Conservation (phyloP, 2,113 vertebrate species). For the Gallinago jamesoni region DNA sequence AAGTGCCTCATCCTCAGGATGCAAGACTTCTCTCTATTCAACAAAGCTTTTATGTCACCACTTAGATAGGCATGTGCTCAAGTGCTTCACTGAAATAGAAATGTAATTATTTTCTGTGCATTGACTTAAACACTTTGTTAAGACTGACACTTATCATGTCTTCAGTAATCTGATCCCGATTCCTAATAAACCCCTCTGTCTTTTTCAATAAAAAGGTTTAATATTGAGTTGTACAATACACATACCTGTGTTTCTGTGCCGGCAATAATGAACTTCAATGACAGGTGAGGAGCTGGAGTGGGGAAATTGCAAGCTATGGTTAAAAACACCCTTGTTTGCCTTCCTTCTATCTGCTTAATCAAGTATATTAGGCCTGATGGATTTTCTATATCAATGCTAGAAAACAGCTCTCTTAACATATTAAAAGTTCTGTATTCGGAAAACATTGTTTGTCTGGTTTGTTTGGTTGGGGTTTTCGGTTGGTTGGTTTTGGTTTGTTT, state of each 20-base stretch:
- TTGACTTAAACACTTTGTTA: conserved; percentile 9
- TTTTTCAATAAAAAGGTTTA: background rate
- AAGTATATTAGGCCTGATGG: background rate
- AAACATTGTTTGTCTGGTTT: background rate
- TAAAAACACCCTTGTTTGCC: background rate
- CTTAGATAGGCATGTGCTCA: background rate
- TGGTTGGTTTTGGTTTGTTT: background rate
- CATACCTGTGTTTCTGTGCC: background rate
- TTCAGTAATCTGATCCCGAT: background rate
- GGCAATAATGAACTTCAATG: background rate
- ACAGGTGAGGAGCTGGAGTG: background rate
- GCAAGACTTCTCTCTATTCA: conserved; percentile 13
- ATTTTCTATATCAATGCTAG: background rate
- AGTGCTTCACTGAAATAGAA: conserved; percentile 33
- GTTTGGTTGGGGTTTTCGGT: background rate
- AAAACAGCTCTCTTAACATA: background rate
- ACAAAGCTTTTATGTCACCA: conserved; percentile 16
- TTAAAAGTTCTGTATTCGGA: background rate
- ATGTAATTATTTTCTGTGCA: conserved; percentile 4
- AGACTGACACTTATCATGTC: background rate
- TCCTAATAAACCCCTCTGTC: background rate
- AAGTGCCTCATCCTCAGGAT: background rate
- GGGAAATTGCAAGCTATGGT: background rate
- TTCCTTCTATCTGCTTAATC: background rate
- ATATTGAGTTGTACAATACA: background rate